Base-by-base conservation (phyloP, 2,797 vertebrate genomes). In the Tapirus indicus region DNA sequence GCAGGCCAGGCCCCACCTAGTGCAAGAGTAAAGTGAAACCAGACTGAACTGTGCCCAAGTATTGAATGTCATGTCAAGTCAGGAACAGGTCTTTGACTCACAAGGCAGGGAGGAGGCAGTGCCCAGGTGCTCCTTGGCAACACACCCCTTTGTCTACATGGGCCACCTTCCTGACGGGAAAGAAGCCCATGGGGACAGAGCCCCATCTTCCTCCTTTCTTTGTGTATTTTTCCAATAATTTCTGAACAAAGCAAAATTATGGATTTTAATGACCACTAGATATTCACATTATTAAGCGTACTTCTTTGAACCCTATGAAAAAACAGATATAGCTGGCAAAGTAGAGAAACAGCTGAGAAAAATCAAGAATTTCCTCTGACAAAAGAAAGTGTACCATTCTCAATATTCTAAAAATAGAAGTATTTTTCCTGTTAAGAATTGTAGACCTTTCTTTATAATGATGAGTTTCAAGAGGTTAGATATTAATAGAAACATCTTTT, bases 401-500 rank as follows among this genome's bases (percentile, higher is more conserved):
- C 47, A 92, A 74, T 94, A 87, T 58, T 88, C 87, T 95, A 91
- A 97, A 90, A 94, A 90, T 80, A 91, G 71, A 78, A 88, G 49
- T 71, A 52, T 64, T 92, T 72, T 87, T 88, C 38, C 49, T 35
- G 11, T 68, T 95, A 79, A 69, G 60, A 74, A 91, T 2, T 80
- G 20, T 3, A 52, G 75, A 79, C 17, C 25, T 92, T 94, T 90
- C 49, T 82, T 84, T 93, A 91, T 64, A 79, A 69, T 52, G 18
- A 64, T 49, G 75, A 90, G n/a, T 78, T 94, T 93, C 72, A 95
- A 62, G 89, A 44, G 82, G 58, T 87, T n/a, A 64, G 86, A 54
- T 95, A 94, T 74, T 92, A 95, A 93, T 29, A 95, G 84, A 93
- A 95, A 86, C 72, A 82, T 87, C 84, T 95, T 97, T 94, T 92